Evolutionary conservation across 1,140 invertebrate species (phyloP), one percentile per base, ranked within the genome.

Genomic region (Rhynchophorus ferrugineus): DNA sequence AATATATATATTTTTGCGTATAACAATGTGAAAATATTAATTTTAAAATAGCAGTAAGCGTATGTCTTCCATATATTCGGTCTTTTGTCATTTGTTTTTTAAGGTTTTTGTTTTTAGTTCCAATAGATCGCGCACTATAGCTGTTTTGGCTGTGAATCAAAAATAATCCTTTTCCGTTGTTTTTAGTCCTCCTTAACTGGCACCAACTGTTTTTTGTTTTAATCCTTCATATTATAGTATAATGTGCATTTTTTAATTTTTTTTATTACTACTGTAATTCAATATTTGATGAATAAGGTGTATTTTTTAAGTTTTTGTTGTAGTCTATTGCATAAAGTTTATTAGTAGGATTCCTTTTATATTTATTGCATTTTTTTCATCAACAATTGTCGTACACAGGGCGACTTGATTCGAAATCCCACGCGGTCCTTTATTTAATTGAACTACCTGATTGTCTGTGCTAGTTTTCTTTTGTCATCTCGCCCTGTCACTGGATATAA

Each of bases 61-160:
- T 51, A 58, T 44, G 59, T 60, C 59, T 60, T 60, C 59, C 59
- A 60, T 55, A 37, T 37, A 51, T 37, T 57, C 50, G 44, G 42
- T 56, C 35, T 33, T 49, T 34, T 49, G 24, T 38, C 2, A 41
- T 18, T 18, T n/a, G 14, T 24, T 44, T 44, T 29, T 33, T 17
- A 44, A 22, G 22, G 20, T 44, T 35, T 50, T 49, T 19, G 17
- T 45, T 17, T 21, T 17, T 5, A 19, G 17, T 16, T n/a, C 14
- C 3, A 16, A 16, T n/a, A 39, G 13, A 33, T 45, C 24, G 19
- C 14, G 9, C 13, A 35, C 24, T 39, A 29, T 49, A 24, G 20
- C 43, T 24, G 13, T 44, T 17, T 29, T 29, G 24, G 24, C 24
- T 29, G 24, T 29, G 24, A 29, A 29, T 5, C 5, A 29, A 29